phyloP scores from a whole-genome alignment of 2,888 invertebrate genomes.

The Palloptera scutellata region DNA sequence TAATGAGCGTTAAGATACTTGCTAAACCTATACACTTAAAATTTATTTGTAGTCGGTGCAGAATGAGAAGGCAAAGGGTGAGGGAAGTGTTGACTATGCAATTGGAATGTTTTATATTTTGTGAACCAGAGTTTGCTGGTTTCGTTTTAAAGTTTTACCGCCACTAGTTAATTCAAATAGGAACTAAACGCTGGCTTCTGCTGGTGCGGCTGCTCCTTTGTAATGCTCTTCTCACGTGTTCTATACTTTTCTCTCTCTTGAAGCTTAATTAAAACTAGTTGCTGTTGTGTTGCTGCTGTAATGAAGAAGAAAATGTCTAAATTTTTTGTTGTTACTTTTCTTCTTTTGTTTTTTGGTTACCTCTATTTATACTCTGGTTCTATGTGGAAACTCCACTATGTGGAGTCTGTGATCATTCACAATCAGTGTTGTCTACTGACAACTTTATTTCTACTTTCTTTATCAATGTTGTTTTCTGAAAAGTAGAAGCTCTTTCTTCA shows the following conservation, averaged over 20 bases:
- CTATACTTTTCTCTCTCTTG: conserved; percentile 11
- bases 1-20: no score
- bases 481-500: conserved; percentile 1
- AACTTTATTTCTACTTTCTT: conserved; percentile 21
- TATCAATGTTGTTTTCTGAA: neutral
- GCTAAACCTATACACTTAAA: no score
- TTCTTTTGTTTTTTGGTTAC: neutral
- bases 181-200: no score
- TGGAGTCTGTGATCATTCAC: conserved; percentile 35
- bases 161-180: no score
- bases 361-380: no score
- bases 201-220: neutral
- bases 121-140: no score
- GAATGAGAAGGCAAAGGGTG: no score
- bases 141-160: no score
- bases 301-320: neutral
- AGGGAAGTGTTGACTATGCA: no score
- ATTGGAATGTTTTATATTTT: no score
- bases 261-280: conserved; percentile 25
- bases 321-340: conserved; percentile 1
- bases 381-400: no score
- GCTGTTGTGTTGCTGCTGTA: conserved; percentile 2
- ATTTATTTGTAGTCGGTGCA: no score
- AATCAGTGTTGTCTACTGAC: conserved; percentile 31
- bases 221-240: conserved; percentile 4